Evolutionary conservation across 2,888 invertebrate genomes (phyloP).

Genomic region (Teleogryllus oceanicus): DNA sequence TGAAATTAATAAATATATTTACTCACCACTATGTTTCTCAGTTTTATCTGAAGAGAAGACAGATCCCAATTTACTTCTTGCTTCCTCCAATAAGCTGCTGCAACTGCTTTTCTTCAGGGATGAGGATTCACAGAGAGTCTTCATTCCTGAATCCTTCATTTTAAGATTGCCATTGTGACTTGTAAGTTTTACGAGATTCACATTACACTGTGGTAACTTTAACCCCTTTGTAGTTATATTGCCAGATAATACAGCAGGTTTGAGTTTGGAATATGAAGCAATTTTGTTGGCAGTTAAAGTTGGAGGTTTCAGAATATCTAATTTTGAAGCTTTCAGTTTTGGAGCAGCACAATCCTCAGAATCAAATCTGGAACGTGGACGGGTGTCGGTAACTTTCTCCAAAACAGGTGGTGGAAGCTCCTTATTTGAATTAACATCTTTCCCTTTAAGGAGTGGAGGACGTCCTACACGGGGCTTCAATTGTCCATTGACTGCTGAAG

Average conservation of each 20-base stretch:
- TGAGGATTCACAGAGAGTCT: background rate
- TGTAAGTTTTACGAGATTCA: slow-evolving; percentile 44
- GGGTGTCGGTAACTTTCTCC: slow-evolving; percentile 41
- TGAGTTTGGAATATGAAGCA: slow-evolving; percentile 34
- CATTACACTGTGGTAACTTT: slow-evolving; percentile 44
- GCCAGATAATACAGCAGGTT: slow-evolving; percentile 30
- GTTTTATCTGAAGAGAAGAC: slow-evolving; percentile 23
- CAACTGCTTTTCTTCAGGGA: background rate
- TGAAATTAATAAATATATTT: slow-evolving; percentile 3
- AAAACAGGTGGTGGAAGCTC: slow-evolving; percentile 45
- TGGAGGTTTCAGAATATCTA: slow-evolving; percentile 48
- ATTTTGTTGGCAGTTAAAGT: slow-evolving; percentile 44
- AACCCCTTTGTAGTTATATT: slow-evolving; percentile 27
- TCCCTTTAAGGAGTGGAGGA: slow-evolving; percentile 26
- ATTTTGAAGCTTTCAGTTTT: slow-evolving; percentile 35
- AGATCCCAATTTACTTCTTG: background rate
- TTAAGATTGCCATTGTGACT: slow-evolving; percentile 23
- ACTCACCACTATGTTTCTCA: slow-evolving; percentile 31
- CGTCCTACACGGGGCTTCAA: slow-evolving; percentile 28
- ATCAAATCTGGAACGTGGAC: slow-evolving; percentile 29
- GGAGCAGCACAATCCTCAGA: slow-evolving; percentile 34
- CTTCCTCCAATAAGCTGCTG: background rate
- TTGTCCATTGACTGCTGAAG: background rate
- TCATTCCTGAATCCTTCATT: background rate
- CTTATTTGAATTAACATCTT: slow-evolving; percentile 4